Evolutionary conservation across 2,797 vertebrate species (phyloP), one percentile per base, ranked within the genome.

Genomic region (Pantherophis alleghaniensis): DNA sequence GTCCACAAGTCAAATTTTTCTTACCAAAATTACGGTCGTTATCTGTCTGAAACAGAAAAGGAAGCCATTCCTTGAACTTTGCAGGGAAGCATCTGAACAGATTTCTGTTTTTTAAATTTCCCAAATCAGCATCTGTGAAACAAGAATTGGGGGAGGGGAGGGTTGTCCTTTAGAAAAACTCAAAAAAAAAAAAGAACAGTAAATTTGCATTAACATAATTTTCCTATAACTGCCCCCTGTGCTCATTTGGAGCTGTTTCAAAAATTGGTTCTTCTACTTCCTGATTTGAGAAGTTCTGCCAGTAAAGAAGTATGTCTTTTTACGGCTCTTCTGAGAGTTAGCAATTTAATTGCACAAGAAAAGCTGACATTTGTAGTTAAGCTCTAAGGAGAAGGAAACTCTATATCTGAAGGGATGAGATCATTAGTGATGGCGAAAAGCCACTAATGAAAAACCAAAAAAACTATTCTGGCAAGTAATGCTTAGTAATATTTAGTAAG

Each of bases 301-400:
- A 94, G 53, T n/a, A 83, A 53, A 92, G 69, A 63, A 57, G 86
- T 51, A 90, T 42, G 28, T 32, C 61, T 87, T 92, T 93, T 92
- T 90, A 94, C 83, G 51, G 51, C 86, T 92, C 63, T 93, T 32
- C 88, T 26, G 93, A 90, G 91, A 94, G 88, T 94, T 92, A 24
- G n/a, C 28, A 88, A 47, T 92, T 96, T 88, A 74, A 74, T 92
- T 94, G 90, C 88, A 92, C 26, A 42, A 95, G 61, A 92, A 95
- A 95, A 91, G 87, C 90, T 92, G 90, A 66, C 92, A 90, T 91
- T 91, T 89, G 66, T 89, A 55, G 87, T 93, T 92, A 47, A 94
- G 20, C 32, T 93, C 90, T 32, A 91, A 92, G 93, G 66, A 88
- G 79, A 9, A 83, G 90, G 26, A 83, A 14, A 89, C 9, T 10